These are phyloP conservation scores for Actinemys pallida DNA, from an alignment of 2,113 vertebrate species.

Conservation along the genomic window DNA sequence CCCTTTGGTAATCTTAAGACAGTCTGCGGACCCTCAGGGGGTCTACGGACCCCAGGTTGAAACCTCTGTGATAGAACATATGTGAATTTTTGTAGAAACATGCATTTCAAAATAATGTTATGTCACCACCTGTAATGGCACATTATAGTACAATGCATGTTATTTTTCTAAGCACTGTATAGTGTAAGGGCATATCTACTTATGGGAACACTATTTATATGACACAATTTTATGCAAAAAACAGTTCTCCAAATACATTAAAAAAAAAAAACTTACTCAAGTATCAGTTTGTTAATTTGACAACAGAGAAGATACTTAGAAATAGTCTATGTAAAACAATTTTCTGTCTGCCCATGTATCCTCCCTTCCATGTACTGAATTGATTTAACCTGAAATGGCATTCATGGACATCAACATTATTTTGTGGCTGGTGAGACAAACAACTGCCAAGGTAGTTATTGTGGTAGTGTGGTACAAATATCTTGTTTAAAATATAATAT, in stretches of 20 bases:
- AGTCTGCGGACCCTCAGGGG: too few species aligned
- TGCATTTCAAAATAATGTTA: not conserved
- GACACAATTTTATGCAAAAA: not conserved
- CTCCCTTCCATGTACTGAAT: not conserved
- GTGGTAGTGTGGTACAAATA: slow-evolving; percentile 24
- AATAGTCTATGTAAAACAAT: not conserved
- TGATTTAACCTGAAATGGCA: not conserved
- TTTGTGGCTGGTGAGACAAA: not conserved
- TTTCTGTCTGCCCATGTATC: not conserved
- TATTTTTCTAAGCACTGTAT: not conserved
- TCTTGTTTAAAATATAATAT: slow-evolving; percentile 48
- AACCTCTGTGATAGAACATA: too few species aligned
- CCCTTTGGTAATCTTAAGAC: not conserved
- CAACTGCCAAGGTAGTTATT: not conserved
- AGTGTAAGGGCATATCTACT: not conserved
- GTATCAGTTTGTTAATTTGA: not conserved
- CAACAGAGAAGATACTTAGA: not conserved
- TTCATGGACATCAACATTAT: not conserved
- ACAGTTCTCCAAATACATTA: not conserved
- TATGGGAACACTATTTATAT: not conserved
- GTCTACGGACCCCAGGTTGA: too few species aligned
- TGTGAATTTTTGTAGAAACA: not conserved
- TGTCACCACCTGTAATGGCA: not conserved
- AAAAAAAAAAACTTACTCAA: not conserved
- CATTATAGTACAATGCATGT: rapidly evolving